phyloP scores from a whole-genome alignment of 2,888 invertebrate species.

The Fragum sueziense region DNA sequence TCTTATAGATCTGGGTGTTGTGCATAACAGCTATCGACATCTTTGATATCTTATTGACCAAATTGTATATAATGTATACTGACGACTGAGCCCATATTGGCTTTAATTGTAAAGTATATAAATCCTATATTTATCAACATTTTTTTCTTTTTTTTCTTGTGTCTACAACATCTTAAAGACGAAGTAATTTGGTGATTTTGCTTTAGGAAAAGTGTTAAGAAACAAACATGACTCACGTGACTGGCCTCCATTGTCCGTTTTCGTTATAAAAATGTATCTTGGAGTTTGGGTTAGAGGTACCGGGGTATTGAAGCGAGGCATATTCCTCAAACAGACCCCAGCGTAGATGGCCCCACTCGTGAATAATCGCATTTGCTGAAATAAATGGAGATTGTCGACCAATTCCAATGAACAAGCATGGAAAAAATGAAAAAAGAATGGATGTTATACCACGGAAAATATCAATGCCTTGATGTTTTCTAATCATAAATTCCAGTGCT shows the following conservation, averaged over 20 bases:
- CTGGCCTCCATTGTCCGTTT: background rate
- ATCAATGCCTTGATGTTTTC: background rate
- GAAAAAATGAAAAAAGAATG: background rate
- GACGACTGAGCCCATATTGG: no score
- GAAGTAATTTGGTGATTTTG: background rate
- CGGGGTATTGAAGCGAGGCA: background rate
- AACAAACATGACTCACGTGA: background rate
- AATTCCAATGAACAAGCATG: background rate
- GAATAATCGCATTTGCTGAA: background rate
- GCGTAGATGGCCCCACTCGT: no score
- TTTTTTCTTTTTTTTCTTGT: background rate
- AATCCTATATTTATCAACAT: background rate
- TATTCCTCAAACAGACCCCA: no score
- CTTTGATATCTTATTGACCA: no score
- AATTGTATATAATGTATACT: no score
- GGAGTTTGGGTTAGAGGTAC: background rate
- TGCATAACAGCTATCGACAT: no score
- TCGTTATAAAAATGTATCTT: background rate
- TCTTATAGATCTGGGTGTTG: no score
- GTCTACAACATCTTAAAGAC: background rate
- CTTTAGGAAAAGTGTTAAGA: no score
- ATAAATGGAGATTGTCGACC: background rate
- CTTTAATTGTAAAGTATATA: no score
- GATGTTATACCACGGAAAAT: background rate
- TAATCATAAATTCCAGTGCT: background rate